Base-by-base conservation (phyloP, 2,113 vertebrate genomes). In the Alligator sinensis region DNA sequence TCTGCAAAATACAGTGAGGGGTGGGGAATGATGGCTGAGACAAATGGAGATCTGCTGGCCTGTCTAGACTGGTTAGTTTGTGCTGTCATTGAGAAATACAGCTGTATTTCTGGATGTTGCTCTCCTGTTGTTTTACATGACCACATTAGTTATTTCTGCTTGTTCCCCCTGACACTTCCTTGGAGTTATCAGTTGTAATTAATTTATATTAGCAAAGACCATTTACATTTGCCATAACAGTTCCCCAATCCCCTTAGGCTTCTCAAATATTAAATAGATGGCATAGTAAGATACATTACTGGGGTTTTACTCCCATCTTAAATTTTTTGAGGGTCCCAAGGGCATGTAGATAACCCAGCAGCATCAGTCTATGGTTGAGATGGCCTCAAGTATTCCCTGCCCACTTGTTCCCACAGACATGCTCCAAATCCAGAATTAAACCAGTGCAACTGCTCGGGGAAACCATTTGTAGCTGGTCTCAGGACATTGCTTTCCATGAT, bases 191-290 rank as follows among this genome's bases (percentile, higher is more conserved):
- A 22, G 70, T 77, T 86, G 70, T 94, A 95, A 96, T 97, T 96
- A 96, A 96, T 96, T 97, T 96, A 85, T 83, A 87, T 93, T 93
- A 91, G 17, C 80, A 84, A 95, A 96, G 96, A 89, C 89, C 84
- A 90, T 91, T 93, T 90, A 27, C 90, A 95, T 95, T 96, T 96
- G 68, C 86, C 91, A 13, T 90, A 94, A 94, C 92, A 93, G 63
- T 91, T 94, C 86, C 94, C 78, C 90, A 89, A 85, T 81, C 96
- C 93, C 89, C 89, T 57, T 72, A 93, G 84, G 92, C 91, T 95
- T 90, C 92, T 89, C 68, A 95, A 68, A 94, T 83, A 96, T 94
- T 94, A 95, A 95, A 94, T 93, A 95, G 92, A 92, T 96, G 68
- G 62, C 80, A 64, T 83, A 95, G 94, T 81, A 95, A 92, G 74